phyloP scores from a whole-genome alignment of 2,888 invertebrate genomes.

The Leistus spinibarbis region DNA sequence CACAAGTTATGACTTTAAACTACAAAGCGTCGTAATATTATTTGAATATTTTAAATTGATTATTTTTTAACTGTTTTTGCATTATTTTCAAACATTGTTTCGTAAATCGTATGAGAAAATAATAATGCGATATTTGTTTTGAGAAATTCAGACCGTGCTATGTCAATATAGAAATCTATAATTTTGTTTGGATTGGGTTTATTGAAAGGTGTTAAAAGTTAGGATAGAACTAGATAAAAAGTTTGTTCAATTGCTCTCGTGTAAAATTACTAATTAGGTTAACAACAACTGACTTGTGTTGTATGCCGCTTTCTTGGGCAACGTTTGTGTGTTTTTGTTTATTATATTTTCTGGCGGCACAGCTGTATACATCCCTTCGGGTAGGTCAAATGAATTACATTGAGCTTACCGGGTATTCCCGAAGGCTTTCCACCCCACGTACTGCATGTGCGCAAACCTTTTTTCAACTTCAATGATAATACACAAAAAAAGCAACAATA shows the following conservation, averaged over 20 bases:
- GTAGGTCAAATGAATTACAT: slow-evolving; percentile 5
- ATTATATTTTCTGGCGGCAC: background rate
- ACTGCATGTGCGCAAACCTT: background rate
- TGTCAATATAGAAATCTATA: background rate
- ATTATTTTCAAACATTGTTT: no score
- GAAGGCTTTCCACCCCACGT: background rate
- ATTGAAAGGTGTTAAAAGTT: background rate
- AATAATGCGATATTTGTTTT: no score
- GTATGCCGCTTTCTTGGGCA: background rate
- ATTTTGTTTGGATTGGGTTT: background rate
- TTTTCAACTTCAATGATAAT: background rate
- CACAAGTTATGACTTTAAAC: no score
- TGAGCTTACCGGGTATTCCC: background rate
- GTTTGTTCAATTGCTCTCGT: background rate
- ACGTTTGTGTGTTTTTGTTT: background rate
- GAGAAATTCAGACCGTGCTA: no score
- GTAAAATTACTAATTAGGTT: background rate
- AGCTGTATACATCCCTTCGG: slow-evolving; percentile 1
- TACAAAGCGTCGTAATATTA: no score
- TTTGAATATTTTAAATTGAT: no score
- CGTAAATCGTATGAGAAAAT: background rate
- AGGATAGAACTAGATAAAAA: background rate
- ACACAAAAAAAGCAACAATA: background rate
- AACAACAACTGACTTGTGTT: background rate
- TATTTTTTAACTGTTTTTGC: no score